Evolutionary conservation across 2,888 invertebrate species (phyloP).

Genomic region (Aphrophora alni): DNA sequence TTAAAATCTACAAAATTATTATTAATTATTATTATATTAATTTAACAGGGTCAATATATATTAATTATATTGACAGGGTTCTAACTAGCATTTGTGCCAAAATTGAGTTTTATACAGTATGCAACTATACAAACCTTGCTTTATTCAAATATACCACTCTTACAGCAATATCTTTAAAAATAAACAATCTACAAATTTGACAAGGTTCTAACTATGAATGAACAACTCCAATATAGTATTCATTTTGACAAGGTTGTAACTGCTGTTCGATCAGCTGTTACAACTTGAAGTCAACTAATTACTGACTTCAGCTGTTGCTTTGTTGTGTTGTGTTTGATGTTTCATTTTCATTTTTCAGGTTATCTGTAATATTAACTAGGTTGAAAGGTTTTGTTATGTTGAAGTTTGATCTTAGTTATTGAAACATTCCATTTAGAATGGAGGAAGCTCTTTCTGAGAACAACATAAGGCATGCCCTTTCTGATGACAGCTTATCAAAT

Average conservation of each 20-base stretch:
- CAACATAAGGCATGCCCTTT: no score
- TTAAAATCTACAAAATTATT: no score
- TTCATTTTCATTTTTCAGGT: background rate
- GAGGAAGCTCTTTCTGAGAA: no score
- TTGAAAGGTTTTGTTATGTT: no score
- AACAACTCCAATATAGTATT: conserved; percentile 10
- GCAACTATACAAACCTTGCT: conserved; percentile 18
- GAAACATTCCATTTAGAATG: no score
- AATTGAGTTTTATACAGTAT: conserved; percentile 7
- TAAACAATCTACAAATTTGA: conserved; percentile 20
- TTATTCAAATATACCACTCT: conserved; percentile 11
- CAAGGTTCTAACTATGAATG: no score
- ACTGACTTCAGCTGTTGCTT: background rate
- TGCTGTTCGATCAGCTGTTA: conserved; percentile 17
- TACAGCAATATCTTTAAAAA: conserved; percentile 20
- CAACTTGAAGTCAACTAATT: conserved; percentile 12
- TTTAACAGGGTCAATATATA: no score
- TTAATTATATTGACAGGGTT: conserved; percentile 26
- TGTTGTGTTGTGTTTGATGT: background rate
- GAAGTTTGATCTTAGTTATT: no score
- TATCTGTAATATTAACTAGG: background rate
- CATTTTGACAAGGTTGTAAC: conserved; percentile 24
- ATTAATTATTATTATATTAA: no score
- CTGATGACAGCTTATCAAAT: no score
- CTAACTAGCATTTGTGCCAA: conserved; percentile 24